These are phyloP conservation scores for Patella caerulea DNA, from an alignment of 2,888 invertebrate species.

Conservation along the genomic window DNA sequence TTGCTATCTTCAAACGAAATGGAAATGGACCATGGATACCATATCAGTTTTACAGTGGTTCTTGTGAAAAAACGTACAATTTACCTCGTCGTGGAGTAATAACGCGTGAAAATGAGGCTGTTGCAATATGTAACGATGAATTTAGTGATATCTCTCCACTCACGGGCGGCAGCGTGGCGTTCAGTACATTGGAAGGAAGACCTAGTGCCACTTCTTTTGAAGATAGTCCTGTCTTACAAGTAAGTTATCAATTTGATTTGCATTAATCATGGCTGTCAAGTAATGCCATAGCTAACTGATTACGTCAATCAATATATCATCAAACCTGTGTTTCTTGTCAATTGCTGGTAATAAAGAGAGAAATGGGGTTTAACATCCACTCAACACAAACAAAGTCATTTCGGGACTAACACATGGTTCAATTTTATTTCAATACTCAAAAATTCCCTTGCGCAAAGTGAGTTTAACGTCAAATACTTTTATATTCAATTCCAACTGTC, in stretches of 20 bases:
- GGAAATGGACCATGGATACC: slow-evolving; percentile 79
- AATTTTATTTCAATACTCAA: too few relatives aligned
- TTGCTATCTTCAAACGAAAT: slow-evolving; percentile 90
- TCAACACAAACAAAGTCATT: too few relatives aligned
- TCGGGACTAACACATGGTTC: too few relatives aligned
- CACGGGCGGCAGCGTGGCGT: slow-evolving; percentile 93
- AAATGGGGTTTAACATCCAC: too few relatives aligned
- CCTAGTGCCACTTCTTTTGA: slow-evolving; percentile 95
- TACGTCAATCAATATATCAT: background rate
- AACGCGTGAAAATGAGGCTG: slow-evolving; percentile 85
- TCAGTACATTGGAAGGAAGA: slow-evolving; percentile 93
- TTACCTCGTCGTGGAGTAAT: slow-evolving; percentile 77
- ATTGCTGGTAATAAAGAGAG: background rate
- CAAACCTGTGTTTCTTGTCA: background rate
- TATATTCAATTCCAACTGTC: too few relatives aligned
- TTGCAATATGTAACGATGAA: slow-evolving; percentile 97
- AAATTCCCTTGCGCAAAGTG: too few relatives aligned
- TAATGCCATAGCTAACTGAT: background rate
- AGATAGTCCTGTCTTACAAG: slow-evolving; percentile 89
- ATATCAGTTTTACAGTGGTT: slow-evolving; percentile 80
- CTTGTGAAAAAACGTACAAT: slow-evolving; percentile 92
- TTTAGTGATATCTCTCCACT: slow-evolving; percentile 97
- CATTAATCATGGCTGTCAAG: background rate
- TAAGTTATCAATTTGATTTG: slow-evolving; percentile 70
- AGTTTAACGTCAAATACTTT: too few relatives aligned